Evolutionary conservation across 2,888 invertebrate genomes (phyloP).

Genomic region (Eupithecia dodoneata): DNA sequence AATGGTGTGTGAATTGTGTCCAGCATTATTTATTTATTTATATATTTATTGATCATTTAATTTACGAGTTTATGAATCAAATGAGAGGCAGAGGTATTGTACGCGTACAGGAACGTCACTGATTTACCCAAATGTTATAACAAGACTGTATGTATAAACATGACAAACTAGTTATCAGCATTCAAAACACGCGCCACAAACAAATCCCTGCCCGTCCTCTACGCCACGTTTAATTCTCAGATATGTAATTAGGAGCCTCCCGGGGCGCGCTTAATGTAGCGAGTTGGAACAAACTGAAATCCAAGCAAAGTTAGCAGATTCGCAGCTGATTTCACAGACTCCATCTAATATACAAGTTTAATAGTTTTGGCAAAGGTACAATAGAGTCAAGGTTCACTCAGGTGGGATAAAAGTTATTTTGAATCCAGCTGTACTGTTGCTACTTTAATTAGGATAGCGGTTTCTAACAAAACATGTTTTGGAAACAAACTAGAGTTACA

Average conservation of each 20-base stretch:
- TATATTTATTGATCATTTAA: neutral
- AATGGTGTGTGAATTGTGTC: too few species aligned
- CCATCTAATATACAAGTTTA: constrained; percentile 33
- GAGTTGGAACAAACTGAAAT: constrained; percentile 33
- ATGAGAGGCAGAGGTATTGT: neutral
- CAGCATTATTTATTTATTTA: too few species aligned
- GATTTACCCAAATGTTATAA: neutral
- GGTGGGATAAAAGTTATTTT: neutral
- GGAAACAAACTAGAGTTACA: neutral
- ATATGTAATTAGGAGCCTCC: constrained; percentile 3
- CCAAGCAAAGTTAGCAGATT: constrained; percentile 35
- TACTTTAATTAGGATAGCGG: neutral
- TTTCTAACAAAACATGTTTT: neutral
- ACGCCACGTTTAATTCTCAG: neutral
- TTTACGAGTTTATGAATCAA: neutral
- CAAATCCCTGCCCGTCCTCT: neutral
- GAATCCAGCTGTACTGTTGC: neutral
- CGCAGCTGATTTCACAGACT: constrained; percentile 39
- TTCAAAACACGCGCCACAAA: neutral
- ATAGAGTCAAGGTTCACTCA: neutral
- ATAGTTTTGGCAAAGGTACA: constrained; percentile 27
- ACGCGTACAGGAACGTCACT: neutral
- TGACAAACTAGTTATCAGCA: neutral
- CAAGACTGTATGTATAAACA: neutral
- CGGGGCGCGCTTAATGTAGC: constrained; percentile 3